phyloP scores from a whole-genome alignment of 2,113 vertebrate species.

The Tyrannus savana region DNA sequence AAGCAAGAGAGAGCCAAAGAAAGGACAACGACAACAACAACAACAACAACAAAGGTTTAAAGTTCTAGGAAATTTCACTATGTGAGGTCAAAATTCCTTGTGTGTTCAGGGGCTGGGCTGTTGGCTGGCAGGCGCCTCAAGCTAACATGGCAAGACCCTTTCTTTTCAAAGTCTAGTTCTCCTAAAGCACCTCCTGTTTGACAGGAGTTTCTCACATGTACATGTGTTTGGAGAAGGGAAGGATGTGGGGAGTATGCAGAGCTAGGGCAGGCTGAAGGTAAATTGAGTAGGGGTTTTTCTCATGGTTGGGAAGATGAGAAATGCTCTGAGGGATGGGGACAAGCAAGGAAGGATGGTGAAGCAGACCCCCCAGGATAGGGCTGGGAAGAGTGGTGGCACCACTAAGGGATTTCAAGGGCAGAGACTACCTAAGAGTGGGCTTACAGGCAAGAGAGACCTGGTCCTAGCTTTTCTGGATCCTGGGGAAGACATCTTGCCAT shows the following conservation, averaged over 20 bases:
- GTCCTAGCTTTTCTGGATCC: not conserved
- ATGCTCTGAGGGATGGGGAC: not conserved
- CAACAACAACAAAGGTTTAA: conserved; percentile 52
- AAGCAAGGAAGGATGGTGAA: not conserved
- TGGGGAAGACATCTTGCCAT: not conserved
- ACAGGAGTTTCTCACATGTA: not conserved
- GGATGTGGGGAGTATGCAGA: not conserved
- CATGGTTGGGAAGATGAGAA: not conserved
- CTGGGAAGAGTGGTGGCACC: not conserved
- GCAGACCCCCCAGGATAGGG: not conserved
- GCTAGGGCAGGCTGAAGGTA: not conserved
- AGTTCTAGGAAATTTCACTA: conserved; percentile 59
- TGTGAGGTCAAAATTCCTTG: conserved; percentile 45
- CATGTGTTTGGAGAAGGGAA: fast-evolving
- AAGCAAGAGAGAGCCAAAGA: conserved; percentile 24
- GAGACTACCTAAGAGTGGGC: not conserved
- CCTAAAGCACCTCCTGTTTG: not conserved
- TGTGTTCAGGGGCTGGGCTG: not conserved
- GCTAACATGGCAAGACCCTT: not conserved
- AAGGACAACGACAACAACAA: not conserved
- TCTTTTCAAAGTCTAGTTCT: not conserved
- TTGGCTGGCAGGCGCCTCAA: not conserved
- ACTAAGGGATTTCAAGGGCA: not conserved
- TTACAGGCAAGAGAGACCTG: not conserved
- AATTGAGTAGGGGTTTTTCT: not conserved